Percentiles rank a stretch among this genome's conserved stretches.
These are phyloP conservation scores for Lissocephala sabroskyi DNA, from an alignment of 2,888 invertebrate genomes.

Conservation along the genomic window DNA sequence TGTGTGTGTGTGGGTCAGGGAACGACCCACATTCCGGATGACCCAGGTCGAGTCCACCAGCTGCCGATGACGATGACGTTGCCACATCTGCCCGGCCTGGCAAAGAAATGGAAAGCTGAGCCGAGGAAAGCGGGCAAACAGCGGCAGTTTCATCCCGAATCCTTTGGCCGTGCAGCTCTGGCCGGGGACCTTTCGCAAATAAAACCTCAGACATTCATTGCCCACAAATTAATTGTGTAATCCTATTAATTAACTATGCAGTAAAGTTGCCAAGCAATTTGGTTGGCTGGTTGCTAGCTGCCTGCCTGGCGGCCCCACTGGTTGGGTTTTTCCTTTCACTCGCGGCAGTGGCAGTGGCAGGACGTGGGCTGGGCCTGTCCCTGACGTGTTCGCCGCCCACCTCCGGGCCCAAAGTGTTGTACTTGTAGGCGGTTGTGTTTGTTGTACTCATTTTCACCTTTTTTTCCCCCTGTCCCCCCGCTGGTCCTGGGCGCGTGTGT, in stretches of 20 bases:
- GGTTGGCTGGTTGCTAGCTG: conserved; percentile 26
- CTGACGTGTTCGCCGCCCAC: conserved; percentile 16
- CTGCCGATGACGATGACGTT: too few relatives aligned
- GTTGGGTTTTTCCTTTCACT: conserved; percentile 3
- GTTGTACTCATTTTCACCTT: conserved; percentile 60
- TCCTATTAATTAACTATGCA: conserved; percentile 68
- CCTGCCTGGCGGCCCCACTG: conserved; percentile 21
- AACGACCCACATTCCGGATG: conserved; percentile 24
- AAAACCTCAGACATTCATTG: conserved; percentile 68
- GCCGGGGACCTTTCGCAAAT: conserved; percentile 57
- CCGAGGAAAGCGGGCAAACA: conserved; percentile 1
- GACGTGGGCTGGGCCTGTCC: conserved; percentile 13
- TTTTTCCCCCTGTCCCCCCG: conserved; percentile 33
- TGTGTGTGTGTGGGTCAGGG: conserved; percentile 26
- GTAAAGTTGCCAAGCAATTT: conserved; percentile 59
- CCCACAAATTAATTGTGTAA: conserved; percentile 69
- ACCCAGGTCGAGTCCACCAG: conserved; percentile 14
- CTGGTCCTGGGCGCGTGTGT: conserved; percentile 4
- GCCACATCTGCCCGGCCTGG: conserved; percentile 28
- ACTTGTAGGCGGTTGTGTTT: conserved; percentile 56
- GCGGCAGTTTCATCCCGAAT: conserved; percentile 1
- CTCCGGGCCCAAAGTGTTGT: too few relatives aligned
- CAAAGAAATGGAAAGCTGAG: conserved; percentile 13
- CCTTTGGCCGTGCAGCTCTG: conserved; percentile 13
- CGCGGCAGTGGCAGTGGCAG: not conserved